phyloP scores from a whole-genome alignment of 2,113 vertebrate genomes.

The Macrotus californicus region DNA sequence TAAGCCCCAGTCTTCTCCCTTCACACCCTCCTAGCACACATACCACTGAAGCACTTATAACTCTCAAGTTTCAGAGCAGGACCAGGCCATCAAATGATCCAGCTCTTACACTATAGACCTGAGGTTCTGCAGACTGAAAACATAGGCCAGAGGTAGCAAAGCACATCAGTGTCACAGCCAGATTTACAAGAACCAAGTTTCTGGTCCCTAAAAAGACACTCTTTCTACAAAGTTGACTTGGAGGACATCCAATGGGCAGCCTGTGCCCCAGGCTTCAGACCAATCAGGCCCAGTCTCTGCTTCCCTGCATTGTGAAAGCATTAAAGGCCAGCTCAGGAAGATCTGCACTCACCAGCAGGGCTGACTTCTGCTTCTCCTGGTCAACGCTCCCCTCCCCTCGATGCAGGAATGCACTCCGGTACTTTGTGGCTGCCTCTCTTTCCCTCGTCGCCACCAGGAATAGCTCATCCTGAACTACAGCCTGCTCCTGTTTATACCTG shows the following conservation, averaged over 20 bases:
- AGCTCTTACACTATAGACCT: neutral
- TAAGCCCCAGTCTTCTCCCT: neutral
- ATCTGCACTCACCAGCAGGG: constrained; percentile 84
- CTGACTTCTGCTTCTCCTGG: constrained; percentile 79
- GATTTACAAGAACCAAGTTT: neutral
- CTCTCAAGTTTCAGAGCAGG: neutral
- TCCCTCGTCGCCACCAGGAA: constrained; percentile 82
- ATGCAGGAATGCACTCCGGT: constrained; percentile 69
- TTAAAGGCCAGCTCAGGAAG: neutral
- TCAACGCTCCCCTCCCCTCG: constrained; percentile 66
- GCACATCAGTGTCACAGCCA: neutral
- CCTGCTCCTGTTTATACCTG: constrained; percentile 88
- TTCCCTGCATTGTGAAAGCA: neutral
- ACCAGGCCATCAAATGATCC: neutral
- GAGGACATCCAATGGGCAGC: neutral
- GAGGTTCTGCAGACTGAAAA: neutral
- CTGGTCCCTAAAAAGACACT: neutral
- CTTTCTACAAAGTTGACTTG: neutral
- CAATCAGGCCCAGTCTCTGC: neutral
- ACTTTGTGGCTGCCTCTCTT: constrained; percentile 78
- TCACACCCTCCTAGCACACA: neutral
- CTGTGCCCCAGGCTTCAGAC: neutral
- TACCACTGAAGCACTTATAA: neutral
- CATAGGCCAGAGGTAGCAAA: neutral
- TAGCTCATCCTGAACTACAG: constrained; percentile 86